Base-by-base conservation (phyloP, 2,888 invertebrate species). In the Pristionchus japonicus region DNA sequence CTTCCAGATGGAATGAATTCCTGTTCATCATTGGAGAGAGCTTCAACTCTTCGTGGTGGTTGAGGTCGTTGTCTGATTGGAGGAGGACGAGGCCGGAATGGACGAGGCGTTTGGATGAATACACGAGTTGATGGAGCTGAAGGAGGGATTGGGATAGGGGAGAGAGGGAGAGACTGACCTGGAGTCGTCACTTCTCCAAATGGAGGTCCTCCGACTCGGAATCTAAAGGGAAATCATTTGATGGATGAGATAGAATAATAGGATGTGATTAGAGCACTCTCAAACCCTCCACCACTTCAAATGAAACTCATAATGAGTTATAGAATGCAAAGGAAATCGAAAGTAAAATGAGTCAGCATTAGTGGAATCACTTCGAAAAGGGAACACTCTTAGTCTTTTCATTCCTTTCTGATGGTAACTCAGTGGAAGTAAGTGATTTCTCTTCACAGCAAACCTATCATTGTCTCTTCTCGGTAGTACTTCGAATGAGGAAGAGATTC, bases 61-160 rank as follows among this genome's bases (percentile, higher is more conserved):
- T 83, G 82, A 20, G 52, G 49, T 34, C 52, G 27, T 43, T 52
- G 82, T 83, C 52, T 49, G 23, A n/a, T 49, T 23, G 82, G 82
- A 52, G 82, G 82, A 52, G 49, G 82, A 34, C 52, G 82, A 20
- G 52, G 82, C 3, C 52, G 82, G 15, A 83, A 83, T 0, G 82
- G 82, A 52, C 52, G 82, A 83, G 82, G 82, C 52, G 82, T 83
- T 52, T 83, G 82, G 11, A 83, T 83, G 82, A 83, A 83, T 3
- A 83, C 82, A 23, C 82, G 82, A 83, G 49, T 49, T 7, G 52
- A 83, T 9, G 77, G 77, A 47, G 34, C 77, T 77, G 43, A 77
- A 77, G 1, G 7, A 3, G 34, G 6, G 11, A 43, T 43, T n/a
- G n/a, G 43, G 43, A 43, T 43, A 43, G 11, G 43, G 43, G 43